Base-by-base conservation (phyloP, 2,797 vertebrate species). In the Pogonophryne albipinna region DNA sequence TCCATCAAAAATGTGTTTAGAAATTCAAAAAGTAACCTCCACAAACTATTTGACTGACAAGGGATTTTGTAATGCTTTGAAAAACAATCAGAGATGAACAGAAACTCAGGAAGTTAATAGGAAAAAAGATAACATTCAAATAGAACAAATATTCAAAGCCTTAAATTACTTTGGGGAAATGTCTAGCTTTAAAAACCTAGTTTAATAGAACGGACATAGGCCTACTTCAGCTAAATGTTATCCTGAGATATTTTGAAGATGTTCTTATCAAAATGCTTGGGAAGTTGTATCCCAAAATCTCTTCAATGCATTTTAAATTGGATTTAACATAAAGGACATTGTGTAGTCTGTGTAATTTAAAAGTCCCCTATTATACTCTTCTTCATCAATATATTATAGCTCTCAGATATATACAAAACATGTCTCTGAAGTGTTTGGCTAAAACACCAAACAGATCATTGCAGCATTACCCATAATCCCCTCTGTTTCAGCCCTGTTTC, bases 71-170 rank as follows among this genome's bases (percentile, higher is more conserved):
- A 11, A 27, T 27, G 12, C 4, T 27, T 58, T 44, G 45, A 67
- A 19, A 50, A 1, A 15, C 31, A 14, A 19, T 67, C 63, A 50
- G 34, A 41, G 31, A 5, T 13, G 1, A 74, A 57, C 38, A 52
- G 65, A 66, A 73, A 64, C 49, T 38, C 50, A 38, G 13, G 11
- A 67, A 34, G 6, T 62, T 52, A 53, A 78, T 58, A 34, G 45
- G 23, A 71, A 71, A 60, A 74, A 60, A 74, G 53, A 76, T 79
- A 14, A 60, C 73, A 65, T 64, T 11, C 47, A 65, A 66, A 61
- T 49, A 53, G 60, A 61, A 67, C 44, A 67, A 70, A 79, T n/a
- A 51, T 42, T 65, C 13, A 27, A 27, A 27, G 23, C 42, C 38
- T 52, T 38, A 6, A 10, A 15, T 45, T 50, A 53, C 47, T 60